Evolutionary conservation across 2,888 invertebrate genomes (phyloP).

Genomic region (Merodon equestris): DNA sequence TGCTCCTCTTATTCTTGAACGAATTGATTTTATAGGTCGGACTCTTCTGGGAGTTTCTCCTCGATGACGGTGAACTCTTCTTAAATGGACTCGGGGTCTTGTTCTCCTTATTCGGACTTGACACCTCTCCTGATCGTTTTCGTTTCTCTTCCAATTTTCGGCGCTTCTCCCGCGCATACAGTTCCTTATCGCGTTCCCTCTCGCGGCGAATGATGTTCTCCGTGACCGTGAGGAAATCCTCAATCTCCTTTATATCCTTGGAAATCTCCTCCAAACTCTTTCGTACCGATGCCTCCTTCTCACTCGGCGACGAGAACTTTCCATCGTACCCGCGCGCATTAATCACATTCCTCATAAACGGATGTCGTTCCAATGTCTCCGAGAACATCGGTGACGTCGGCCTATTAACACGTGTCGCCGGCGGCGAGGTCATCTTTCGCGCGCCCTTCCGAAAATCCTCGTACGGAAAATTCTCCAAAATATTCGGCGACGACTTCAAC

Average conservation of each 20-base stretch:
- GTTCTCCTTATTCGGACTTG: constrained; percentile 75
- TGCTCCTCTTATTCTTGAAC: constrained; percentile 72
- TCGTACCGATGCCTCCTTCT: constrained; percentile 76
- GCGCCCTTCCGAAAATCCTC: constrained; percentile 73
- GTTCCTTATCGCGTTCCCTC: constrained; percentile 74
- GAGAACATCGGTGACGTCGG: constrained; percentile 75
- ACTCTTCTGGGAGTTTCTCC: constrained; percentile 69
- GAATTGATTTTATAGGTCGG: constrained; percentile 77
- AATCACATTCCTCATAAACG: constrained; percentile 77
- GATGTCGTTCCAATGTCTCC: constrained; percentile 77
- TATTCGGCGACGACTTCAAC: constrained; percentile 77
- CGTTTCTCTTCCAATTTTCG: constrained; percentile 67
- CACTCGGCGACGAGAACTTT: constrained; percentile 75
- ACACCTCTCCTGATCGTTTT: constrained; percentile 49
- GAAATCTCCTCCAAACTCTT: constrained; percentile 78
- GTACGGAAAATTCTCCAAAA: constrained; percentile 77
- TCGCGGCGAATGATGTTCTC: constrained; percentile 77
- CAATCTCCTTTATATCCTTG: constrained; percentile 78
- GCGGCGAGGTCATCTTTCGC: constrained; percentile 56
- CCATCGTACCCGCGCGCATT: constrained; percentile 71
- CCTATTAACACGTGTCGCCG: constrained; percentile 42
- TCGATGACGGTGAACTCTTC: constrained; percentile 63
- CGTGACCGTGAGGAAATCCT: constrained; percentile 77
- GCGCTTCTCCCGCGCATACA: constrained; percentile 69
- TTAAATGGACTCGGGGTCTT: constrained; percentile 74